Percentiles rank a stretch among this genome's conserved stretches.
These are phyloP conservation scores for Phylloscopus whistleri DNA, from an alignment of 2,113 vertebrate genomes.

Conservation along the genomic window DNA sequence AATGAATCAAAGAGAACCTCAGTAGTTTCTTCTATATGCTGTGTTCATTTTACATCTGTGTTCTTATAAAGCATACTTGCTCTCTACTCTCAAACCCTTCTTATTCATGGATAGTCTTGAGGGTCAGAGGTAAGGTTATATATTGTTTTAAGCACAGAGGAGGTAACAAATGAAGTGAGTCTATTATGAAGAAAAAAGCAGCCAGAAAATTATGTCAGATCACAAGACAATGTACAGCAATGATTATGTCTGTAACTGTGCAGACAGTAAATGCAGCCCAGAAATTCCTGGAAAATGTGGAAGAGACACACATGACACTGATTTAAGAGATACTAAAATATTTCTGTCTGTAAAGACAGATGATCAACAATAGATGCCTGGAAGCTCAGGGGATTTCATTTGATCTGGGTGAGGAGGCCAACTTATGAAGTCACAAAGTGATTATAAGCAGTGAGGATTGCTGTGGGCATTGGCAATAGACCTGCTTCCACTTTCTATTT, in stretches of 20 bases:
- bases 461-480: background rate
- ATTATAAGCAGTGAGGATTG: background rate
- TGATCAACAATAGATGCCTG: background rate
- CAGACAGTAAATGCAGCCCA: background rate
- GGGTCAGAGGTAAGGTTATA: background rate
- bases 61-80: background rate
- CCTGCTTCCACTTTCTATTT: background rate
- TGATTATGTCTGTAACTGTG: background rate
- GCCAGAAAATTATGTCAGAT: background rate
- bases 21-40: background rate
- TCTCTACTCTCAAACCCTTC: background rate
- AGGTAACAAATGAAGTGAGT: background rate
- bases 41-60: background rate
- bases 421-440: background rate
- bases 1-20: background rate
- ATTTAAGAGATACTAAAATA: background rate
- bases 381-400: background rate
- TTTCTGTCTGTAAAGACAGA: background rate
- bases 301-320: background rate
- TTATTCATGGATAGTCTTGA: background rate
- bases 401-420: background rate
- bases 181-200: background rate
- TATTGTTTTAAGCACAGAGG: background rate
- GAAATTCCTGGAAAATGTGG: background rate
- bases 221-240: background rate